A percentile compares a stretch with the other conserved stretches of the same genome.
Evolutionary conservation across 2,888 invertebrate genomes (phyloP).

Genomic region (Eupsilia transversa): DNA sequence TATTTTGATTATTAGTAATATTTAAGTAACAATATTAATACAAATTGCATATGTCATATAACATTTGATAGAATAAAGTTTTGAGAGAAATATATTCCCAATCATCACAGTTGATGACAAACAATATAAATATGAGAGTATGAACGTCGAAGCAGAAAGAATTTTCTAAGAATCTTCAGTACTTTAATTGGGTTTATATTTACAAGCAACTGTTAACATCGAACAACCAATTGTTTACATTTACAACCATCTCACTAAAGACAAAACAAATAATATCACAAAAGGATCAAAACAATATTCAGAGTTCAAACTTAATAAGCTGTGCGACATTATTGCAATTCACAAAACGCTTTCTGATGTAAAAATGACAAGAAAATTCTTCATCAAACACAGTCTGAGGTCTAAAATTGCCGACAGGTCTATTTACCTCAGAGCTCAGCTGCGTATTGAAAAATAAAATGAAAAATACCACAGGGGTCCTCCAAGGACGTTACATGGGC

Average conservation of each 20-base stretch:
- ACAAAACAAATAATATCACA: conserved; percentile 17
- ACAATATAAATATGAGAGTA: not conserved
- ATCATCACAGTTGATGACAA: not conserved
- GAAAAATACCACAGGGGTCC: conserved; percentile 57
- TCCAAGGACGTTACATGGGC: conserved; percentile 41
- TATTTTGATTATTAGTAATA: not conserved
- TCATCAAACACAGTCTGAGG: conserved; percentile 19
- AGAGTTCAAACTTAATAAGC: conserved; percentile 8
- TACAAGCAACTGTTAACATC: conserved; percentile 1
- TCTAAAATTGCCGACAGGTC: conserved; percentile 50
- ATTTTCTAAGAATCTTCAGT: not conserved
- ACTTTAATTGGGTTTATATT: not conserved
- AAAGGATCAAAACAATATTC: not conserved
- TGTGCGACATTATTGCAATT: conserved; percentile 22
- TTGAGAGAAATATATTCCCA: not conserved
- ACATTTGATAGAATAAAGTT: not conserved
- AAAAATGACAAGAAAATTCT: conserved; percentile 35
- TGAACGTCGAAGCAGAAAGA: not conserved
- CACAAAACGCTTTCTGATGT: conserved; percentile 20
- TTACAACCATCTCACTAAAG: conserved; percentile 4
- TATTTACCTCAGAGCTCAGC: conserved; percentile 56
- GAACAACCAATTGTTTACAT: not conserved
- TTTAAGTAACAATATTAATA: not conserved
- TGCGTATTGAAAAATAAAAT: conserved; percentile 61
- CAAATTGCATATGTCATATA: not conserved